A percentile compares a stretch with the other conserved stretches of the same genome.
These are phyloP conservation scores for Cotesia vestalis DNA, from an alignment of 1,140 invertebrate genomes.

Conservation along the genomic window DNA sequence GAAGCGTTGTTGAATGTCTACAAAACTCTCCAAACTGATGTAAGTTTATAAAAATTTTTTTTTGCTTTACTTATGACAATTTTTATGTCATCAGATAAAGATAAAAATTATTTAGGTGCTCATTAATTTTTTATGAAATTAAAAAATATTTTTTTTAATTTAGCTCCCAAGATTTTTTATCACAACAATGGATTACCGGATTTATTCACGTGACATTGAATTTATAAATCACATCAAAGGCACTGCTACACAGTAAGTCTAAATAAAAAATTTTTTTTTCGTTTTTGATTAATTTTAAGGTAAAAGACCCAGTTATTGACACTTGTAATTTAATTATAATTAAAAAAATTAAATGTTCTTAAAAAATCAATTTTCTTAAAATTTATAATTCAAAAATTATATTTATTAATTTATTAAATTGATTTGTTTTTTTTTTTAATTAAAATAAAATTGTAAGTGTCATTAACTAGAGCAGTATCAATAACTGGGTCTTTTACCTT, in stretches of 20 bases:
- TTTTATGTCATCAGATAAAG: conserved; percentile 30
- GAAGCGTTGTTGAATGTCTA: conserved; percentile 58
- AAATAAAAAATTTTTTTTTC: not conserved
- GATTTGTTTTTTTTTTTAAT: too few relatives aligned
- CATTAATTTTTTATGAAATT: conserved; percentile 20
- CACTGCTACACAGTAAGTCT: conserved; percentile 75
- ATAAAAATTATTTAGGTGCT: too few relatives aligned
- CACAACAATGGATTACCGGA: conserved; percentile 76
- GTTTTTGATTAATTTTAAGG: too few relatives aligned
- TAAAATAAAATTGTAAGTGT: too few relatives aligned
- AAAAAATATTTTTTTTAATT: conserved; percentile 38
- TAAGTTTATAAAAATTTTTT: conserved; percentile 45
- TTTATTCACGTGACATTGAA: conserved; percentile 77
- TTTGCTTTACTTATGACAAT: not conserved
- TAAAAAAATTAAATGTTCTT: too few relatives aligned
- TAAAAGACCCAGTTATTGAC: too few relatives aligned
- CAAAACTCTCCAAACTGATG: conserved; percentile 54
- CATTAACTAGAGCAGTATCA: too few relatives aligned
- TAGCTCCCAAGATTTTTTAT: conserved; percentile 79
- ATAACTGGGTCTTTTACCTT: too few relatives aligned
- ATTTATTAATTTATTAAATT: too few relatives aligned
- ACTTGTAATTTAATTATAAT: too few relatives aligned
- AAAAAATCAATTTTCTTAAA: too few relatives aligned
- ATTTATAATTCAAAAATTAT: too few relatives aligned
- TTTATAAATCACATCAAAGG: conserved; percentile 87